A percentile compares a stretch with the other conserved stretches of the same genome.
phyloP scores from a whole-genome alignment of 2,113 vertebrate genomes.

The Dolichotis patagonum region DNA sequence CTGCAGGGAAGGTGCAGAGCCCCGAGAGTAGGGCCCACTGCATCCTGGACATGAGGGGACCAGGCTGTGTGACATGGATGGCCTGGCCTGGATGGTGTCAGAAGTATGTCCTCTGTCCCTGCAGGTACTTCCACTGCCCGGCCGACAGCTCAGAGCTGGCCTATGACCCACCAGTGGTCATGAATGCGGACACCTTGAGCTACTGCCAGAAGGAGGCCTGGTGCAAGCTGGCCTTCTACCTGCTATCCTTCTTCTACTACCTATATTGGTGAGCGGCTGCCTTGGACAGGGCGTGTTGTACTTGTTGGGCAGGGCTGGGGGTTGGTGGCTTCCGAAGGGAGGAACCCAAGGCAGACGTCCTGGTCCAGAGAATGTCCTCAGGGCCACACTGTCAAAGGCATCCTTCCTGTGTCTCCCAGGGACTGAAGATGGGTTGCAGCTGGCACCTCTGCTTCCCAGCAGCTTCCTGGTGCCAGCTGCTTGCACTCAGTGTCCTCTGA shows the following conservation, averaged over 20 bases:
- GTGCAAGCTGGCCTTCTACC: constrained; percentile 99
- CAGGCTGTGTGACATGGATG: no score
- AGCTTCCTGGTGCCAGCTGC: background rate
- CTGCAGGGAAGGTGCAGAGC: fast-evolving
- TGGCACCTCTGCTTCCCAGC: background rate
- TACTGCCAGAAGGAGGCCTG: constrained; percentile 99
- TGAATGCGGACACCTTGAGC: constrained; percentile 96
- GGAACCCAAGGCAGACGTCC: background rate
- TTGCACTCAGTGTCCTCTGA: background rate
- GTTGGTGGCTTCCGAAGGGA: background rate
- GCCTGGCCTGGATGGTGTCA: fast-evolving
- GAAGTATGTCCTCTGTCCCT: constrained; percentile 75
- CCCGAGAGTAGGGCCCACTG: background rate
- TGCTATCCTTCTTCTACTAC: constrained; percentile 99
- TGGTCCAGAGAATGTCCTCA: fast-evolving
- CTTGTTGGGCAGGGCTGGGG: background rate
- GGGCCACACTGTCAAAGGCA: fast-evolving
- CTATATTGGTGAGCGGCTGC: constrained; percentile 94
- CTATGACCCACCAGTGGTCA: constrained; percentile 96
- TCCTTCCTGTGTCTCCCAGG: no score
- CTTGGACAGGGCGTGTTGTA: background rate
- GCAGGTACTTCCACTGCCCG: constrained; percentile 97
- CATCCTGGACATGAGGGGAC: background rate
- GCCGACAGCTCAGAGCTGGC: constrained; percentile 96
- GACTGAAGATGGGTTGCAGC: fast-evolving